These are phyloP conservation scores for Campoletis sonorensis DNA, from an alignment of 1,140 invertebrate genomes.

Conservation along the genomic window DNA sequence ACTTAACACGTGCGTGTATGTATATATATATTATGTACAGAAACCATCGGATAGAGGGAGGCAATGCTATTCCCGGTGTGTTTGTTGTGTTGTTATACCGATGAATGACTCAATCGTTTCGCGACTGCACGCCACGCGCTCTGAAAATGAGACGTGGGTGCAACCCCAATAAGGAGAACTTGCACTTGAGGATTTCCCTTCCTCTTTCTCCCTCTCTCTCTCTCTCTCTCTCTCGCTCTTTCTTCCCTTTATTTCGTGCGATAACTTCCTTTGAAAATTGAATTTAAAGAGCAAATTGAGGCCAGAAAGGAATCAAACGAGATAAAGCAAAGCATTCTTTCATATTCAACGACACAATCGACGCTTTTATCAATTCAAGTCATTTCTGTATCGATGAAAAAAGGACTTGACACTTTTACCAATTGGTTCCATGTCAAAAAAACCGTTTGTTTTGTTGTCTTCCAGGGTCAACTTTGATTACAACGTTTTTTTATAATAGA, in stretches of 20 bases:
- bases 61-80: constrained; percentile 19
- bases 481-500: no score
- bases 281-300: background rate
- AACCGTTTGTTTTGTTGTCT: no score
- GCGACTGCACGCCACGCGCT: constrained; percentile 60
- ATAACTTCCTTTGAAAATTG: constrained; percentile 15
- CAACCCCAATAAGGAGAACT: constrained; percentile 63
- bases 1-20: constrained; percentile 13
- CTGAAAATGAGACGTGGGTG: constrained; percentile 39
- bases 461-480: no score
- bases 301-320: constrained; percentile 21
- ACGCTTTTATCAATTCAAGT: background rate
- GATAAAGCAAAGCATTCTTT: background rate
- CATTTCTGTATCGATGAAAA: background rate
- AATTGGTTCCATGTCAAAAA: no score
- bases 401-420: no score
- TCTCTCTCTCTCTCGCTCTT: no score
- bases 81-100: constrained; percentile 74
- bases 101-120: constrained; percentile 75
- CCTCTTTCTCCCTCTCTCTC: constrained; percentile 43
- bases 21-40: background rate
- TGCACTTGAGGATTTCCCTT: constrained; percentile 33
- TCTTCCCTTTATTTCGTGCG: constrained; percentile 23
- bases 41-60: background rate
- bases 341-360: background rate